phyloP scores from a whole-genome alignment of 2,888 invertebrate genomes.

The Blera fallax region DNA sequence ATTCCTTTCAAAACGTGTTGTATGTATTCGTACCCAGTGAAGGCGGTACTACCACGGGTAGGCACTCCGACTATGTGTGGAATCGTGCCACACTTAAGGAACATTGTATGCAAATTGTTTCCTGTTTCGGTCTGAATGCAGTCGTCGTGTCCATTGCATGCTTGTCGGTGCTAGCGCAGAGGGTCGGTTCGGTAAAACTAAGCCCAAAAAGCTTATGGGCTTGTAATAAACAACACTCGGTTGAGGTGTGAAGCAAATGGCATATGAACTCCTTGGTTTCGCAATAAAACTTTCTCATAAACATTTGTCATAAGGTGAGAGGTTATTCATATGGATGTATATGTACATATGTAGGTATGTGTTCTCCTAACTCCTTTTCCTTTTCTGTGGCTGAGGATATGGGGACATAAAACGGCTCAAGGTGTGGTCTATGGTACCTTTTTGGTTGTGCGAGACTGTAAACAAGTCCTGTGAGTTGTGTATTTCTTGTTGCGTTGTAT shows the following conservation, averaged over 20 bases:
- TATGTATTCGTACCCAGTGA: too few relatives aligned
- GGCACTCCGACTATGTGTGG: not conserved
- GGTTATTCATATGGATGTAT: too few relatives aligned
- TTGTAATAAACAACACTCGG: slow-evolving; percentile 70
- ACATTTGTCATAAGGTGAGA: slow-evolving; percentile 72
- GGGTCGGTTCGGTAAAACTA: not conserved
- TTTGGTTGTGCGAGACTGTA: slow-evolving; percentile 41
- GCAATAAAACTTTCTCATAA: slow-evolving; percentile 71
- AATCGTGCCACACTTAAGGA: slow-evolving; percentile 32
- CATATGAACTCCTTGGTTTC: slow-evolving; percentile 69
- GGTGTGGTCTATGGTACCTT: slow-evolving; percentile 56
- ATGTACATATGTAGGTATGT: too few relatives aligned
- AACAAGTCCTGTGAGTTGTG: slow-evolving; percentile 43
- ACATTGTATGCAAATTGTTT: slow-evolving; percentile 66
- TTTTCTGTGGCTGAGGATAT: slow-evolving; percentile 44
- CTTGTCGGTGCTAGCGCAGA: not conserved
- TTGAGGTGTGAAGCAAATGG: slow-evolving; percentile 69
- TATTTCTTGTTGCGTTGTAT: slow-evolving; percentile 17
- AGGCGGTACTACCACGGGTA: not conserved
- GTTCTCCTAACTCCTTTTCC: not conserved
- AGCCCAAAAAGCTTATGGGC: slow-evolving; percentile 48
- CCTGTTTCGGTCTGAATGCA: slow-evolving; percentile 43
- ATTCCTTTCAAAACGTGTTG: slow-evolving; percentile 18
- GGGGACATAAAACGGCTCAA: slow-evolving; percentile 63
- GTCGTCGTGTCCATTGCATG: slow-evolving; percentile 36